Evolutionary conservation across 2,113 vertebrate species (phyloP).

Genomic region (Alces alces): DNA sequence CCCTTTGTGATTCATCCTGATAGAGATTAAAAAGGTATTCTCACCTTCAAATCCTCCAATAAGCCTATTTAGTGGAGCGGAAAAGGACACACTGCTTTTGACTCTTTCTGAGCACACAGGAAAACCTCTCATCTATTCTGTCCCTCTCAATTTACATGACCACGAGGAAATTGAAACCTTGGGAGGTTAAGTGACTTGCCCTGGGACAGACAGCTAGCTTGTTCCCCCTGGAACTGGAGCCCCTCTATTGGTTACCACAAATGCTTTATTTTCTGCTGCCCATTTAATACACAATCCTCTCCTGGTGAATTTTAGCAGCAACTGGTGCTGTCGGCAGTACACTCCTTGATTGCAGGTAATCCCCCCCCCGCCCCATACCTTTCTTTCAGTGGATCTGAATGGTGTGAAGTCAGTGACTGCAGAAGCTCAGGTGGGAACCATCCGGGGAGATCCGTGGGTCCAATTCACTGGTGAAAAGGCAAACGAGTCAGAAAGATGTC

Average conservation of each 20-base stretch:
- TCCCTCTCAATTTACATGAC: constrained; percentile 49
- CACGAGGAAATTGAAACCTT: constrained; percentile 55
- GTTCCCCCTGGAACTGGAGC: constrained; percentile 22
- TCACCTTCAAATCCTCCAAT: background rate
- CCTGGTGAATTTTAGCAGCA: background rate
- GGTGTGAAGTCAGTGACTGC: background rate
- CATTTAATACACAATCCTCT: background rate
- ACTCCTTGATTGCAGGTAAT: constrained; percentile 27
- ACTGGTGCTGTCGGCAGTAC: background rate
- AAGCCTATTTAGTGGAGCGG: background rate
- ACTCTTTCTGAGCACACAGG: background rate
- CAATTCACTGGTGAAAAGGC: background rate
- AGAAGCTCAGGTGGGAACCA: background rate
- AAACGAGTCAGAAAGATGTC: background rate
- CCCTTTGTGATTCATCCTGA: constrained; percentile 26
- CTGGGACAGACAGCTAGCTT: background rate
- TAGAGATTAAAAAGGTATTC: background rate
- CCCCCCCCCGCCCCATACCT: rapidly evolving
- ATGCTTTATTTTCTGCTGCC: background rate
- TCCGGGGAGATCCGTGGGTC: background rate
- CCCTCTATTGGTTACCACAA: background rate
- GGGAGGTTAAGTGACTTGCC: constrained; percentile 5
- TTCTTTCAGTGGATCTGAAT: background rate
- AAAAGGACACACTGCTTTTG: constrained; percentile 8
- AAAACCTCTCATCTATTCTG: background rate